These are phyloP conservation scores for Stegostoma tigrinum DNA, from an alignment of 2,113 vertebrate genomes.

Conservation along the genomic window DNA sequence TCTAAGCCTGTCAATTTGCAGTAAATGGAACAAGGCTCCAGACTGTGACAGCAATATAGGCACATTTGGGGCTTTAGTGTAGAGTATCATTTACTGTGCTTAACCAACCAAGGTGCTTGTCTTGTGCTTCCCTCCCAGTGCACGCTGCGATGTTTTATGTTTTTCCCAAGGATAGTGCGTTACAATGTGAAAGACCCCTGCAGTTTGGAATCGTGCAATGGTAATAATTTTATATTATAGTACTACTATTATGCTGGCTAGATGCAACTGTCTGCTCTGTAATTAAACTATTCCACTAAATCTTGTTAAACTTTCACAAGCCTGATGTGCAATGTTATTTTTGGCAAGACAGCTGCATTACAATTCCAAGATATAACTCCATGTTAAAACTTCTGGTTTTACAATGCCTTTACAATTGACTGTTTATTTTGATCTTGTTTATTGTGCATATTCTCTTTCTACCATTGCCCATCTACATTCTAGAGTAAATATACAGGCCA, in stretches of 20 bases:
- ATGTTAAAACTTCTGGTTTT: background rate
- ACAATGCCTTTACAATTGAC: background rate
- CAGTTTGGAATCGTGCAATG: background rate
- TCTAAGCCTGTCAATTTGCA: background rate
- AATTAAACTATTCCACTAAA: constrained; percentile 29
- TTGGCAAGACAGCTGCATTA: background rate
- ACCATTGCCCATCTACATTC: background rate
- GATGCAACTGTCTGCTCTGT: constrained; percentile 9
- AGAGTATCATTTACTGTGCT: background rate
- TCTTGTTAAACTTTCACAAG: constrained; percentile 15
- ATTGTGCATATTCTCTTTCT: background rate
- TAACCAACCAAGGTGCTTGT: background rate
- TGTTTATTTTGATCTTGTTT: background rate
- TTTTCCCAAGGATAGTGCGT: background rate
- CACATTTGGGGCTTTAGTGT: background rate
- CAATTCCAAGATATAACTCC: background rate
- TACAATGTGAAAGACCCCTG: background rate
- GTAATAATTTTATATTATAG: background rate
- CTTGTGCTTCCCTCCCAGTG: background rate
- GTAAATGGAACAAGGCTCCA: background rate
- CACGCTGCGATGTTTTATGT: background rate
- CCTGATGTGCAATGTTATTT: background rate
- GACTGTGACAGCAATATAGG: background rate
- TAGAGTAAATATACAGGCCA: background rate
- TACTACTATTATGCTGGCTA: background rate